Percentiles rank a stretch among this genome's conserved stretches.
Conservation (phyloP, 2,113 vertebrate genomes). For the Rhodinocichla rosea region DNA sequence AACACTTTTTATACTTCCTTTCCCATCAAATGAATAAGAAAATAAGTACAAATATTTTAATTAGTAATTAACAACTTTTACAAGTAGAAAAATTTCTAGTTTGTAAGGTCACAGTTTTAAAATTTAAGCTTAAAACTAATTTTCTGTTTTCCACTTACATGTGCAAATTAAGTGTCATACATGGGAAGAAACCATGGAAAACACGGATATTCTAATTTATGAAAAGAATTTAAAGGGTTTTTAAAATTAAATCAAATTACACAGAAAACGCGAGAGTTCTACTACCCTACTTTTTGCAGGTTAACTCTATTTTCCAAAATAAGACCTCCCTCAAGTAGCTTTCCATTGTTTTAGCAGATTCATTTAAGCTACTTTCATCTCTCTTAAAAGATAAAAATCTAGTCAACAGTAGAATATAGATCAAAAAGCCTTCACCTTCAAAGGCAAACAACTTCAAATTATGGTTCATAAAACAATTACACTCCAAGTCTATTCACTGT, state of each 20-base stretch:
- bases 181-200: background rate
- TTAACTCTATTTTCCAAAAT: background rate
- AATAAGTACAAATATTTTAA: background rate
- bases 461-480: background rate
- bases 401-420: background rate
- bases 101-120: background rate
- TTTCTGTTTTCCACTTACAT: background rate
- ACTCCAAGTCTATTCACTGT: background rate
- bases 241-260: background rate
- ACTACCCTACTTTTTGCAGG: background rate
- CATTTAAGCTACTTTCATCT: background rate
- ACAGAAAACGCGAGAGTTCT: background rate
- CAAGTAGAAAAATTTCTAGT: background rate
- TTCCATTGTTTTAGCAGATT: background rate
- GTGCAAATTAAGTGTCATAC: background rate
- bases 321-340: background rate
- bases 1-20: background rate
- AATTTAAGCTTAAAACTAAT: background rate
- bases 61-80: background rate
- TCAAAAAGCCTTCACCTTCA: constrained; percentile 4
- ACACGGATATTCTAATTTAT: background rate
- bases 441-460: background rate
- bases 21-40: background rate
- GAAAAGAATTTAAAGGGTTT: background rate
- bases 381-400: background rate